Conservation (phyloP, 2,113 vertebrate species). For the Saccopteryx leptura region DNA sequence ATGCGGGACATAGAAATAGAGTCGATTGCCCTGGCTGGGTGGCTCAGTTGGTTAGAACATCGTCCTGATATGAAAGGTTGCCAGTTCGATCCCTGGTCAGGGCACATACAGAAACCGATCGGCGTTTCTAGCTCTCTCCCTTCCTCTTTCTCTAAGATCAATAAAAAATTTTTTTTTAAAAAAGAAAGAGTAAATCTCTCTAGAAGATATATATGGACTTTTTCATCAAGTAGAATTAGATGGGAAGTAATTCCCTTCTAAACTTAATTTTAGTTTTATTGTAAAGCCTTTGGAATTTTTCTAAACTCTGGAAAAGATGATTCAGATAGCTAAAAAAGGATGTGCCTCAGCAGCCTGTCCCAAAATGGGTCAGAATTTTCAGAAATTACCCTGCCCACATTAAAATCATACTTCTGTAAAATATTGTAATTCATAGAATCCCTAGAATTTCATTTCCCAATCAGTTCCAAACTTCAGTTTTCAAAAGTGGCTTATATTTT, state of each 20-base stretch:
- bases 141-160: too few relatives aligned
- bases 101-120: too few relatives aligned
- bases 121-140: too few relatives aligned
- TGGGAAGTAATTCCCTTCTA: background rate
- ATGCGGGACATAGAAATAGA: background rate
- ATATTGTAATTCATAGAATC: conserved; percentile 34
- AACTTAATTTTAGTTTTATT: conserved; percentile 35
- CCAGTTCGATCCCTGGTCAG: too few relatives aligned
- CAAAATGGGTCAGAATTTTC: conserved; percentile 29
- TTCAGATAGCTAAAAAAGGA: conserved; percentile 51
- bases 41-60: too few relatives aligned
- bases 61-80: too few relatives aligned
- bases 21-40: too few relatives aligned
- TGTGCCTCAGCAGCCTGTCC: background rate
- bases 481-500: conserved; percentile 38
- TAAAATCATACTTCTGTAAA: conserved; percentile 43
- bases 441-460: conserved; percentile 21
- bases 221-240: conserved; percentile 24
- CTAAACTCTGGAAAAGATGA: conserved; percentile 49
- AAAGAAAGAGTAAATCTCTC: background rate
- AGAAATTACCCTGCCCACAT: conserved; percentile 20
- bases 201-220: background rate
- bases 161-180: too few relatives aligned
- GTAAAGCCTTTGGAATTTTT: conserved; percentile 20
- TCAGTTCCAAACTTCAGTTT: conserved; percentile 10